Evolutionary conservation across 2,113 vertebrate genomes (phyloP).

Genomic region (Syngnathoides biaculeatus): DNA sequence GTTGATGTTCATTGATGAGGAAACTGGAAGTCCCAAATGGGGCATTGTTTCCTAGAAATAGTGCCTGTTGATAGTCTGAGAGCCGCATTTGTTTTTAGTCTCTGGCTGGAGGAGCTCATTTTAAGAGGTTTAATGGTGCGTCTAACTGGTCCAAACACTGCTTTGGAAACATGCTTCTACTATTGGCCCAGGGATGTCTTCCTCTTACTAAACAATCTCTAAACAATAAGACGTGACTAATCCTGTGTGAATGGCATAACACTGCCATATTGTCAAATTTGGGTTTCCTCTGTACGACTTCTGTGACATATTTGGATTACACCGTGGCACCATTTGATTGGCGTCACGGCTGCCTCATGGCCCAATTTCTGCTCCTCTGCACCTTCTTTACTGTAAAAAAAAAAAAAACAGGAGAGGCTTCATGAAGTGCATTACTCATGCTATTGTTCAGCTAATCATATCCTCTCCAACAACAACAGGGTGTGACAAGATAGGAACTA

Average conservation of each 20-base stretch:
- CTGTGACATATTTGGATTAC: constrained; percentile 63
- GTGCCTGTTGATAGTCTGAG: constrained; percentile 72
- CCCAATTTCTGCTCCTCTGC: constrained; percentile 36
- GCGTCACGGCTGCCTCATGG: constrained; percentile 46
- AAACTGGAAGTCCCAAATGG: constrained; percentile 72
- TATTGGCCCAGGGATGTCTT: constrained; percentile 50
- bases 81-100: constrained; percentile 73
- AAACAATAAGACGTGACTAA: constrained; percentile 71
- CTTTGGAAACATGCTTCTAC: constrained; percentile 56
- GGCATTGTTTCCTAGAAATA: constrained; percentile 75
- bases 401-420: constrained; percentile 66
- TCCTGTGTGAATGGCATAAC: constrained; percentile 51
- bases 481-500: constrained; percentile 77
- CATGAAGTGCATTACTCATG: constrained; percentile 74
- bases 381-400: neutral
- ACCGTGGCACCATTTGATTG: constrained; percentile 51
- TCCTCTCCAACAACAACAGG: constrained; percentile 77
- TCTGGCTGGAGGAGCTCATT: constrained; percentile 67
- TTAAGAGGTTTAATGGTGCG: constrained; percentile 77
- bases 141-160: constrained; percentile 67
- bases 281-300: constrained; percentile 48
- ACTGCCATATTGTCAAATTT: constrained; percentile 38
- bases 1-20: constrained; percentile 75
- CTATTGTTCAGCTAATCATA: constrained; percentile 77
- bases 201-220: constrained; percentile 56